Percentiles rank a stretch among this genome's conserved stretches.
Conservation (phyloP, 2,797 vertebrate genomes). For the Ataeniobius toweri region DNA sequence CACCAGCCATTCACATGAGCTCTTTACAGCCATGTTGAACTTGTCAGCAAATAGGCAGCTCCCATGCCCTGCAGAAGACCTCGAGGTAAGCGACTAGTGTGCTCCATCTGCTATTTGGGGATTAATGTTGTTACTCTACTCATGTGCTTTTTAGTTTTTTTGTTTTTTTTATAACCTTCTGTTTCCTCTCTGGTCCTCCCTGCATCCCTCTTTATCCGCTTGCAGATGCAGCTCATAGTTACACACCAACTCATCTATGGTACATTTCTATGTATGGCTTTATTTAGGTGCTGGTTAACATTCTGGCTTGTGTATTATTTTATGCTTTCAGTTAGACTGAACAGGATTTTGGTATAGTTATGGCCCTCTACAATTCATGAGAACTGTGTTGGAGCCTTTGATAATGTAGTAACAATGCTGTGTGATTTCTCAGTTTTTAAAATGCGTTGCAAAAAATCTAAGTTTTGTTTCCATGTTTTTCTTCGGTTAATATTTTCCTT, state of each 20-base stretch:
- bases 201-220: constrained; percentile 12
- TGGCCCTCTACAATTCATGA: background rate
- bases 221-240: constrained; percentile 12
- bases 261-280: constrained; percentile 6
- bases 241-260: constrained; percentile 9
- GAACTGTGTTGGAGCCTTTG: background rate
- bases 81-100: constrained; percentile 81
- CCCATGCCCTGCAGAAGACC: constrained; percentile 68
- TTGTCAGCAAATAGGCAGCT: constrained; percentile 63
- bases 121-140: constrained; percentile 21
- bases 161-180: constrained; percentile 16
- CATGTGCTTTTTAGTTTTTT: constrained; percentile 42
- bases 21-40: background rate
- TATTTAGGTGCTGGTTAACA: background rate
- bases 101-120: constrained; percentile 30
- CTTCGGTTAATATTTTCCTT: too few relatives aligned
- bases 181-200: constrained; percentile 46
- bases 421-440: background rate
- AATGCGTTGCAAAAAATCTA: background rate
- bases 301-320: background rate
- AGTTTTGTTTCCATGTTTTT: background rate
- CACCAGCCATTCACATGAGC: constrained; percentile 67
- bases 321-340: background rate
- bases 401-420: background rate
- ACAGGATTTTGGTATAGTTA: background rate